Evolutionary conservation across 2,888 invertebrate species (phyloP).

Genomic region (Macaria liturata): DNA sequence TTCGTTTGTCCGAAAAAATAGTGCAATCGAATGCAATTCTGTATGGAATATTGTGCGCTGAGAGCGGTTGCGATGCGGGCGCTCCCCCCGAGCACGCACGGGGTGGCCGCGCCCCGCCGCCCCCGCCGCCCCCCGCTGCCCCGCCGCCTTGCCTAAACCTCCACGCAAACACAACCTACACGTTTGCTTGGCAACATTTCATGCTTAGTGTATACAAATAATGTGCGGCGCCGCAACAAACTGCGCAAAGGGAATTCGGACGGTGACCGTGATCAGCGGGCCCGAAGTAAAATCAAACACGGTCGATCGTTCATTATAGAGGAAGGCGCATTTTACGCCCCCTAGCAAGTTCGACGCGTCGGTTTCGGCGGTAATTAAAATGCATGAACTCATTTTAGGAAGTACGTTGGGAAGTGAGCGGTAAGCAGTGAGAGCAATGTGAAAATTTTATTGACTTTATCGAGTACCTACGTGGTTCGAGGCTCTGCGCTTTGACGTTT

Average conservation of each 20-base stretch:
- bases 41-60: slow-evolving; percentile 79
- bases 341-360: slow-evolving; percentile 26
- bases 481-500: slow-evolving; percentile 3
- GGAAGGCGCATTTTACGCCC: slow-evolving; percentile 18
- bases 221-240: slow-evolving; percentile 74
- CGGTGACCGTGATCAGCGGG: slow-evolving; percentile 51
- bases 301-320: slow-evolving; percentile 12
- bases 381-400: slow-evolving; percentile 40
- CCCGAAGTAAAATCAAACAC: slow-evolving; percentile 61
- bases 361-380: slow-evolving; percentile 42
- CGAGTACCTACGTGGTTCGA: slow-evolving; percentile 2
- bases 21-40: slow-evolving; percentile 75
- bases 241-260: slow-evolving; percentile 76
- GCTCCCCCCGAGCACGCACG: slow-evolving; percentile 72
- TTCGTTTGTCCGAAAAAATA: slow-evolving; percentile 63
- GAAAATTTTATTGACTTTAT: slow-evolving; percentile 30
- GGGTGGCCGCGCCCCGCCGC: slow-evolving; percentile 50
- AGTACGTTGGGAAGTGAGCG: slow-evolving; percentile 21
- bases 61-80: slow-evolving; percentile 66
- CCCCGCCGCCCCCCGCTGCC: slow-evolving; percentile 48
- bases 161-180: slow-evolving; percentile 78
- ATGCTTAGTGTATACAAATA: slow-evolving; percentile 83
- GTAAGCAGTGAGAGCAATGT: slow-evolving; percentile 17
- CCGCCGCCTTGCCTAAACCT: slow-evolving; percentile 78
- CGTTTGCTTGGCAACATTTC: slow-evolving; percentile 83